Conservation (phyloP, 2,113 vertebrate species). For the Menidia beryllina region DNA sequence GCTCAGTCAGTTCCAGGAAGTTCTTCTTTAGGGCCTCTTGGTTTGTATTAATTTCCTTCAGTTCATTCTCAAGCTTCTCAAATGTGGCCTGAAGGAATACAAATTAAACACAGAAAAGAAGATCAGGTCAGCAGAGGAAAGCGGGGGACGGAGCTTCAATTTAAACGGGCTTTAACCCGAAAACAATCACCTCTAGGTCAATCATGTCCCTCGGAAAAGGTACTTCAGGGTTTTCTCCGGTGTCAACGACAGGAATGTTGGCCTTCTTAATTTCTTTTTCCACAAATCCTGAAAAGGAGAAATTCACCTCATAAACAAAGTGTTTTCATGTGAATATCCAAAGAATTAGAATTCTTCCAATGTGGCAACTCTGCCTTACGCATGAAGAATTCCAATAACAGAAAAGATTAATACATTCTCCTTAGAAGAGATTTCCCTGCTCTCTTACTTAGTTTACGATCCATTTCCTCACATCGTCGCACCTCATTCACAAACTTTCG, state of each 20-base stretch:
- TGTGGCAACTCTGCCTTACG: not conserved
- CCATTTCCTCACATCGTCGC: constrained; percentile 97
- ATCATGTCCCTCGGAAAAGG: constrained; percentile 99
- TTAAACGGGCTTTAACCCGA: not conserved
- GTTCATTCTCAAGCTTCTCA: constrained; percentile 97
- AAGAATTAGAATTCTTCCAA: not conserved
- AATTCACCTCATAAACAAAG: too few species aligned
- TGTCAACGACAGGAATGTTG: constrained; percentile 91
- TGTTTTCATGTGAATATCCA: not conserved
- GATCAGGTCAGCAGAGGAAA: not conserved
- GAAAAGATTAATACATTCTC: not conserved
- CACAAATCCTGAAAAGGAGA: constrained; percentile 88
- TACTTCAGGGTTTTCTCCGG: constrained; percentile 97
- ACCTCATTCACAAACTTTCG: constrained; percentile 99
- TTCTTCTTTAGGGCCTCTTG: constrained; percentile 98
- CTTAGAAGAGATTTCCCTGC: not conserved
- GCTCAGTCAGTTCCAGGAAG: constrained; percentile 96
- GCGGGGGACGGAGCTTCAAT: not conserved
- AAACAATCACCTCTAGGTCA: constrained; percentile 92
- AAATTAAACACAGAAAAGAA: not conserved
- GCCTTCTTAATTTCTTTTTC: constrained; percentile 98
- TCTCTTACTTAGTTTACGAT: constrained; percentile 93
- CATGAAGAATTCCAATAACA: not conserved
- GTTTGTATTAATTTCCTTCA: constrained; percentile 99
- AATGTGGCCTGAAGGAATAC: constrained; percentile 89